Evolutionary conservation across 1,140 invertebrate genomes (phyloP), one percentile per base, ranked within the genome.

Genomic region (Odontomachus brunneus): DNA sequence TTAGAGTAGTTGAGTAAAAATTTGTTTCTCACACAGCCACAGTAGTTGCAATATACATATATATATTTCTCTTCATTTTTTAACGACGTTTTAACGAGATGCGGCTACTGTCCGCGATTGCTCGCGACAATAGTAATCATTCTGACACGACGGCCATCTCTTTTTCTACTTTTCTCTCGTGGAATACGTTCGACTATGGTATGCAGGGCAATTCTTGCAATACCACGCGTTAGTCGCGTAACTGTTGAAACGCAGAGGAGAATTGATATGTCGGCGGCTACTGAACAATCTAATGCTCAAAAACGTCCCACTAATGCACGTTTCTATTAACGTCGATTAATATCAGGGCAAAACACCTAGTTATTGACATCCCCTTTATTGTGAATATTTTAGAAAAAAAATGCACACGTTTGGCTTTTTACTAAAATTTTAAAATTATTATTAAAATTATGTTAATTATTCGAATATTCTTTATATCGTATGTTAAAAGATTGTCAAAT

Each of bases 21-120:
- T 69, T 76, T 53, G 29, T 44, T 24, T 71, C 22, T 7, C 51
- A 71, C 51, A 71, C 33, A 80, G 51, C 51, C n/a, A 57, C n/a
- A 19, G 33, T 80, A 80, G 33, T 69, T 80, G 51, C 33, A 80
- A 57, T 7, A n/a, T n/a, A n/a, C n/a, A n/a, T n/a, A n/a, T n/a
- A n/a, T n/a, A n/a, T n/a, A 44, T 44, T 7, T 11, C 9, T 4
- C 9, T 44, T 44, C 9, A 1, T 7, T 44, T 11, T 33, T 76
- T 76, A 24, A n/a, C 59, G 17, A 62, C 26, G 17, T 78, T 69
- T 57, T 26, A 69, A 69, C 51, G 48, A 69, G 19, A 76, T 76
- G 67, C 19, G n/a, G 1, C 48, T 53, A 33, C 29, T 33, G n/a
- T 76, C 29, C 66, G 9, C 38, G 38, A 44, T 44, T 7, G 38